Evolutionary conservation across 2,888 invertebrate species (phyloP), one percentile per base, ranked within the genome.

Genomic region (Melolontha melolontha): DNA sequence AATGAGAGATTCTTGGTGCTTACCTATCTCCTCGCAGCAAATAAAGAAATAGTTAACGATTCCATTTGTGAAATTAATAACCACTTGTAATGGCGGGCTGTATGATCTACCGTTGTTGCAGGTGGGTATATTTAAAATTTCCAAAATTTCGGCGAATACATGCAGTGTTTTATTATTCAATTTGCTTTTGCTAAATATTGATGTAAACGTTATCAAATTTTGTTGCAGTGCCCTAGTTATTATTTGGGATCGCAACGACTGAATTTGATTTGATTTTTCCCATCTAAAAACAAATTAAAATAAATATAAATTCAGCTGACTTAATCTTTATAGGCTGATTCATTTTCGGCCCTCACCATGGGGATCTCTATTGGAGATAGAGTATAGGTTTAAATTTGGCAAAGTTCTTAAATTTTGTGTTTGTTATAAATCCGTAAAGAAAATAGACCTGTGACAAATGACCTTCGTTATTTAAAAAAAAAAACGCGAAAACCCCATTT

Each of bases 21-120:
- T 82, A 91, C 92, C 90, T 81, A 85, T 83, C 75, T 92, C 88
- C 64, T 87, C 87, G 68, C 93, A 85, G 75, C 91, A 91, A 67
- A 90, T 85, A 79, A 92, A 94, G 81, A 93, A 94, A 78, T 93
- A 94, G 75, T 90, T 89, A 2, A 92, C 90, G 5, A 89, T 88
- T 0, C 92, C 88, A 72, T 90, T 87, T 0, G 92, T 89, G 12
- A 93, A 84, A 81, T 90, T 92, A 16, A 93, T 81, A 12, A 88
- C 85, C 0, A 89, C 88, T 75, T 91, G 89, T 1, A 91, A 87
- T 44, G 89, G 87, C 10, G 89, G 85, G 12, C 87, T 86, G 41
- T 86, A 80, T 16, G 75, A 70, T 47, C 72, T 75, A 12, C 70
- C 84, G 14, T 73, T 72, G 10, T 70, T 73, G 12, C 85, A 86